Evolutionary conservation across 2,797 vertebrate genomes (phyloP).

Genomic region (Anguilla megastoma): DNA sequence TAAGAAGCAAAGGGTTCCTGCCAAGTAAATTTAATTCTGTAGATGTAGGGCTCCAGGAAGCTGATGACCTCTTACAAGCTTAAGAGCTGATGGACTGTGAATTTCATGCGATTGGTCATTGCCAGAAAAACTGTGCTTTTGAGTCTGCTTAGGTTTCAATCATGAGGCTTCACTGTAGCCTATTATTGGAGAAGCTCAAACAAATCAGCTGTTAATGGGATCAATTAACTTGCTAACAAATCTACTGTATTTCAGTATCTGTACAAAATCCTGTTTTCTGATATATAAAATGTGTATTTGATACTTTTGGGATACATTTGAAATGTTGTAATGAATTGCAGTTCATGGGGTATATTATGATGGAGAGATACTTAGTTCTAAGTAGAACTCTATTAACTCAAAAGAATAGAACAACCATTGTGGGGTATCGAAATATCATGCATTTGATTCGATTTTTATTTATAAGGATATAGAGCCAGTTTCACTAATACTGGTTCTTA

Average conservation of each 20-base stretch:
- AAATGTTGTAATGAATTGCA: not conserved
- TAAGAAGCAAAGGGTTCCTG: not conserved
- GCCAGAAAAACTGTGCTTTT: not conserved
- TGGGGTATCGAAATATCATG: not conserved
- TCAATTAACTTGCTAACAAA: not conserved
- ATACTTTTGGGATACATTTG: not conserved
- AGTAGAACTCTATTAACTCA: not conserved
- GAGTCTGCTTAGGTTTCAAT: not conserved
- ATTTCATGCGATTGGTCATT: not conserved
- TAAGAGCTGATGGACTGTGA: constrained; percentile 2
- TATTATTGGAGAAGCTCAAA: not conserved
- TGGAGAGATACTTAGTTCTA: not conserved
- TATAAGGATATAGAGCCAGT: not conserved
- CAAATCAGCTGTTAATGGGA: constrained; percentile 1
- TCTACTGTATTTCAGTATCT: not conserved
- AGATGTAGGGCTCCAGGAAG: not conserved
- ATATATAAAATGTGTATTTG: not conserved
- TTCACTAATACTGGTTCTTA: not conserved
- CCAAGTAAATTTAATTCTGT: constrained; percentile 8
- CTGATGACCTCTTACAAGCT: not conserved
- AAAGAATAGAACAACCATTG: not conserved
- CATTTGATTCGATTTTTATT: not conserved
- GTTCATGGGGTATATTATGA: not conserved
- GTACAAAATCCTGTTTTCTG: not conserved
- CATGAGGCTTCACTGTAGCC: constrained; percentile 12